A percentile compares a stretch with the other conserved stretches of the same genome.
Conservation (phyloP, 92 coral and sea anemone genomes). For the Hydrozoanthus gracilis region DNA sequence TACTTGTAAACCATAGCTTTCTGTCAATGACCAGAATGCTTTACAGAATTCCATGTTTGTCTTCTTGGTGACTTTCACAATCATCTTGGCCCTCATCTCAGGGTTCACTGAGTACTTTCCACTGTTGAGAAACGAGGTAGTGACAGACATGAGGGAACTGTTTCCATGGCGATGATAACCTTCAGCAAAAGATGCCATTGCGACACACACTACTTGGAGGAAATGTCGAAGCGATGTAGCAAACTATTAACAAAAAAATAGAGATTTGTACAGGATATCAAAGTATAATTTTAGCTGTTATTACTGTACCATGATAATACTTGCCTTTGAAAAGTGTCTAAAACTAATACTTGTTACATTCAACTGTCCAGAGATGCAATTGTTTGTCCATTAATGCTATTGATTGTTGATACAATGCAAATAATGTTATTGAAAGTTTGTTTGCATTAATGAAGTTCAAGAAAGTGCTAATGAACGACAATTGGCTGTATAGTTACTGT, state of each 20-base stretch:
- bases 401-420: too few species aligned
- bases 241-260: conserved; percentile 62
- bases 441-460: too few species aligned
- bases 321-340: too few species aligned
- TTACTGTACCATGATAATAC: too few species aligned
- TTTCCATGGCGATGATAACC: conserved; percentile 88
- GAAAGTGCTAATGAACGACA: too few species aligned
- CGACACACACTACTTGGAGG: conserved; percentile 85
- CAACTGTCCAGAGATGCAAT: too few species aligned
- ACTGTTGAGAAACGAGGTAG: conserved; percentile 86
- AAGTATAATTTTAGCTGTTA: neutral
- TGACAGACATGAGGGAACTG: conserved; percentile 68
- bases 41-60: conserved; percentile 93
- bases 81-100: conserved; percentile 92
- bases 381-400: too few species aligned
- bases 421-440: too few species aligned
- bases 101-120: conserved; percentile 96
- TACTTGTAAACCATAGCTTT: conserved; percentile 93
- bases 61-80: conserved; percentile 80
- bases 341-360: too few species aligned
- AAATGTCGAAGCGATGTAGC: conserved; percentile 81
- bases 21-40: conserved; percentile 97
- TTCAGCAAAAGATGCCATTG: conserved; percentile 99
- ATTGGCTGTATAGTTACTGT: too few species aligned
- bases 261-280: neutral